Percentiles rank a stretch among this genome's conserved stretches.
phyloP scores from a whole-genome alignment of 2,113 vertebrate genomes.

The Amazona guildingii region DNA sequence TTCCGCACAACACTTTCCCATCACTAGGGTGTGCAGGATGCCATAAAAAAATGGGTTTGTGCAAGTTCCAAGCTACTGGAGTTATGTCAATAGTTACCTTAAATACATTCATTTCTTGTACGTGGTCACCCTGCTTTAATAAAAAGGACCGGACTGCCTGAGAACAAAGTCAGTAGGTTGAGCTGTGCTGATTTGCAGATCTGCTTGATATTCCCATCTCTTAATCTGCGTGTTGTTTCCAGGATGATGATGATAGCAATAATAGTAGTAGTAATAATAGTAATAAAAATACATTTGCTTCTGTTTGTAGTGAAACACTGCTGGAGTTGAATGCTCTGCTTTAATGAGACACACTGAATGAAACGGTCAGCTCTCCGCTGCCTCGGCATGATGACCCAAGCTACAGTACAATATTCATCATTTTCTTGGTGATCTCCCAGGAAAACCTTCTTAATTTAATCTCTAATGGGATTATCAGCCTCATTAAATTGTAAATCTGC shows the following conservation, averaged over 20 bases:
- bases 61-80: slow-evolving; percentile 16
- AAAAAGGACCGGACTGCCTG: neutral
- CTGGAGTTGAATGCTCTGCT: slow-evolving; percentile 17
- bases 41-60: slow-evolving; percentile 34
- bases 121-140: neutral
- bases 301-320: slow-evolving; percentile 21
- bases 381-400: neutral
- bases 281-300: slow-evolving; percentile 5
- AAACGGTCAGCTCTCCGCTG: neutral
- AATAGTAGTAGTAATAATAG: neutral
- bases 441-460: slow-evolving; percentile 58
- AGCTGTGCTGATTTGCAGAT: slow-evolving; percentile 3
- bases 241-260: neutral
- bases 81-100: slow-evolving; percentile 12
- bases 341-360: slow-evolving; percentile 48
- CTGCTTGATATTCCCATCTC: slow-evolving; percentile 3
- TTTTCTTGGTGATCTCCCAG: slow-evolving; percentile 43
- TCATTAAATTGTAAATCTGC: slow-evolving; percentile 41
- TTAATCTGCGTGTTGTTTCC: slow-evolving; percentile 15
- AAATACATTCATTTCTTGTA: neutral
- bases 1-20: slow-evolving; percentile 44
- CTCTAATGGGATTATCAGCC: slow-evolving; percentile 58
- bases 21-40: slow-evolving; percentile 50
- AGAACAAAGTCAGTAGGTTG: neutral
- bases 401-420: slow-evolving; percentile 5